Evolutionary conservation across 2,797 vertebrate genomes (phyloP).

Genomic region (Smutsia temminckii): DNA sequence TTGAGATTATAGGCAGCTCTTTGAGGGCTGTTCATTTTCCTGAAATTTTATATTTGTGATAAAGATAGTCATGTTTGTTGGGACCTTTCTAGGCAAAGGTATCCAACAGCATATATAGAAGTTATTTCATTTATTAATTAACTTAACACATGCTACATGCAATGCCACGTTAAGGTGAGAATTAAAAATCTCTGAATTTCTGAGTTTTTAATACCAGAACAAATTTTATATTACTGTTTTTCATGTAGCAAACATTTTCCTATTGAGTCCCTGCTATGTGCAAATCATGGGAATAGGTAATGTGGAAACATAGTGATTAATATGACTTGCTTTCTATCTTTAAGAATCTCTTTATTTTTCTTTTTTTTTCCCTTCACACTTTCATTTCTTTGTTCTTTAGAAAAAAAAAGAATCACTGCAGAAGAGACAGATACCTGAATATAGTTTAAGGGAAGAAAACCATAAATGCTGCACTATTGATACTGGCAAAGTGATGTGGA

Average conservation of each 20-base stretch:
- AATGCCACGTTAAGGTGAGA: background rate
- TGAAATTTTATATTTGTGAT: background rate
- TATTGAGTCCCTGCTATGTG: background rate
- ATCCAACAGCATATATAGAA: background rate
- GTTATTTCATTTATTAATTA: background rate
- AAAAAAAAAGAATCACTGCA: background rate
- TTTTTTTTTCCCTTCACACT: background rate
- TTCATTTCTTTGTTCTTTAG: background rate
- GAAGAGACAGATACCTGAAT: background rate
- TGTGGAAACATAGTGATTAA: background rate
- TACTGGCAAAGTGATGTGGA: background rate
- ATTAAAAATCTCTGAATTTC: constrained; percentile 20
- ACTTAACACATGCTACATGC: background rate
- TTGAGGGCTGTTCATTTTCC: background rate
- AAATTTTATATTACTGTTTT: background rate
- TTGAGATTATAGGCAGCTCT: background rate
- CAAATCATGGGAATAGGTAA: background rate
- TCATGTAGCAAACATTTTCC: background rate
- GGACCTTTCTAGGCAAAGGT: background rate
- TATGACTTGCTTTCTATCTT: background rate
- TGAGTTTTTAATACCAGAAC: constrained; percentile 26
- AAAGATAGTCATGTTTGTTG: background rate
- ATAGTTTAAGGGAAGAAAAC: background rate
- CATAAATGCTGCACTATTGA: background rate
- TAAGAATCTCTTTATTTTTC: background rate